Base-by-base conservation (phyloP, 2,797 vertebrate genomes). In the Phyllotis vaccarum region DNA sequence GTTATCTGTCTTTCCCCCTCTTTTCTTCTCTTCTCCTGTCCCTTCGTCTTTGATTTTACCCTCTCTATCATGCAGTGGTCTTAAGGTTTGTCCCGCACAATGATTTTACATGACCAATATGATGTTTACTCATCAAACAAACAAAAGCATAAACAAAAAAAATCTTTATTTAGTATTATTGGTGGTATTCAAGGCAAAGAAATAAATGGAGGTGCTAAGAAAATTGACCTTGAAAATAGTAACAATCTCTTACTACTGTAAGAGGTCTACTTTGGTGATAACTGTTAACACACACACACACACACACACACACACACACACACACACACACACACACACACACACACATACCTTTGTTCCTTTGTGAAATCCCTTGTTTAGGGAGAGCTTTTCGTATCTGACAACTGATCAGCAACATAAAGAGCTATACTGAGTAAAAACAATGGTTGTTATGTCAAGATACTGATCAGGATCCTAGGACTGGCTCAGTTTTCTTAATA, bases 11-110 rank as follows among this genome's bases (percentile, higher is more conserved):
- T 74, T 52, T 76, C 31, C 40, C 58, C 66, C 87, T 56, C 43
- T 62, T 82, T 74, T 87, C 93, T 74, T 74, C 91, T 95, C 21
- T 91, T 96, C 89, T 92, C 87, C 19, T 8, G 52, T 90, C n/a
- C 54, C 60, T 24, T 91, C 76, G 27, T 90, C 89, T 87, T 74
- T 17, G 14, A 68, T 70, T 62, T 40, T 40, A n/a, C 34, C 88
- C 19, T 37, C 82, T 86, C 58, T 89, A 3, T 81, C 43, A 31
- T 49, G 21, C 6, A 10, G 3, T 14, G 34, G 62, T 16, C 21
- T 80, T 56, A 58, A 78, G 13, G 11, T 83, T 79, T 80, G 4
- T 13, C 85, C 24, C 17, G 13, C 54, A 83, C 14, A n/a, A 34
- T 37, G 46, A 46, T 21, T 64, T 83, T 46, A 43, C 10, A 21